These are phyloP conservation scores for Abscondita cerata DNA, from an alignment of 2,888 invertebrate species.

Conservation along the genomic window DNA sequence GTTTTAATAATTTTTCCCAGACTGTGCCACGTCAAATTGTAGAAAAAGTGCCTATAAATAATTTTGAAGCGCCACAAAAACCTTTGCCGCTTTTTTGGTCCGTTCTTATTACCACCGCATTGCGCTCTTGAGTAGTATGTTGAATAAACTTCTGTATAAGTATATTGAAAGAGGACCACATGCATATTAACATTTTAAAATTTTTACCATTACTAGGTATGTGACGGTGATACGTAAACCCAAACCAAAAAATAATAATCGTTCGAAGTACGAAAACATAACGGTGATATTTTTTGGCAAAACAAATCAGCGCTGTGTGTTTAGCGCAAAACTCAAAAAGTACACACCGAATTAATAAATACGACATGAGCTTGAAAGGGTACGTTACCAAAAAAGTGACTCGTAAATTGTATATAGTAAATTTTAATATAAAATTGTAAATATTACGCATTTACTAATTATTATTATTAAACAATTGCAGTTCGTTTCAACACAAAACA, in stretches of 20 bases:
- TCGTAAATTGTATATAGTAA: slow-evolving; percentile 29
- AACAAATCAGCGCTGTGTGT: too few species aligned
- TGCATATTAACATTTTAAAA: slow-evolving; percentile 30
- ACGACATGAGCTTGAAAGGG: slow-evolving; percentile 27
- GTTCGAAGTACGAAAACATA: not conserved
- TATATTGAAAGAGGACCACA: slow-evolving; percentile 33
- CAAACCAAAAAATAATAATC: too few species aligned
- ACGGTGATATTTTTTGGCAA: not conserved
- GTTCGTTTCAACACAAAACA: too few species aligned
- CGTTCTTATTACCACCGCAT: too few species aligned
- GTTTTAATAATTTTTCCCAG: too few species aligned
- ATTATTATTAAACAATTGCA: slow-evolving; percentile 4
- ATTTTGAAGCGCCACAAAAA: too few species aligned
- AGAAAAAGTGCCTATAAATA: too few species aligned
- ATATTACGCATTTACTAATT: slow-evolving; percentile 5
- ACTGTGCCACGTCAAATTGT: too few species aligned
- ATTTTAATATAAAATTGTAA: slow-evolving; percentile 23
- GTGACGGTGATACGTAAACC: slow-evolving; percentile 24
- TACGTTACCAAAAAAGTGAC: slow-evolving; percentile 21
- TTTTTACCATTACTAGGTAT: slow-evolving; percentile 26
- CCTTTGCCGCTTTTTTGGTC: too few species aligned
- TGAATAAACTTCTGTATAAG: slow-evolving; percentile 22
- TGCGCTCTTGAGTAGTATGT: slow-evolving; percentile 7
- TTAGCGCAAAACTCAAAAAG: not conserved
- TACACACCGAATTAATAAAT: slow-evolving; percentile 25